These are phyloP conservation scores for Phenganax stokvisi DNA, from an alignment of 92 coral and sea anemone species.

Conservation along the genomic window DNA sequence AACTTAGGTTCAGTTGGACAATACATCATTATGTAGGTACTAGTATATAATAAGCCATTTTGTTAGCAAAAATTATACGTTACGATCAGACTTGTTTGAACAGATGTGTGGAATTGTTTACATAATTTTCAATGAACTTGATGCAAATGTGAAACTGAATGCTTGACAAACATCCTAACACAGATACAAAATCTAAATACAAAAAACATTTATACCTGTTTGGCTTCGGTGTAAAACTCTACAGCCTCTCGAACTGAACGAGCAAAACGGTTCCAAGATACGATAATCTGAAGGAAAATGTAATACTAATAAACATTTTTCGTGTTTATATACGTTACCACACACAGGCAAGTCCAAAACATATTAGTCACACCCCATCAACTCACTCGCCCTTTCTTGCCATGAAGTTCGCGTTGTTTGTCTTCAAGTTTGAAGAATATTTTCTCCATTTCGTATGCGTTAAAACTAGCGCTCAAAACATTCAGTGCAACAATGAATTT, in stretches of 20 bases:
- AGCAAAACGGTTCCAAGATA: slow-evolving; percentile 98
- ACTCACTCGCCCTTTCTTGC: slow-evolving; percentile 96
- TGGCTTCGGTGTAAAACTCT: slow-evolving; percentile 87
- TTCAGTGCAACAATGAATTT: background rate
- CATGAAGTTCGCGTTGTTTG: slow-evolving; percentile 67
- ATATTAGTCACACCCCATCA: background rate
- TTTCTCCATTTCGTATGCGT: slow-evolving; percentile 20
- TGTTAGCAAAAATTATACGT: background rate
- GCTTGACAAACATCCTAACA: background rate
- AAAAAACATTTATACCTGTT: slow-evolving; percentile 59
- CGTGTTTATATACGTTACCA: background rate
- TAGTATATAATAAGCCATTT: background rate
- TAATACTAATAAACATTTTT: background rate
- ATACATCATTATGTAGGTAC: background rate
- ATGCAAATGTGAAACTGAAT: background rate
- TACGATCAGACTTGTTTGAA: background rate
- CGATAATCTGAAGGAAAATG: slow-evolving; percentile 59
- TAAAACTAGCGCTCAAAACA: background rate
- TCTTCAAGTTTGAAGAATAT: slow-evolving; percentile 51
- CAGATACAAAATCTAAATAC: slow-evolving; percentile 20
- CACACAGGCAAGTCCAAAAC: slow-evolving; percentile 3
- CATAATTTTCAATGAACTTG: background rate
- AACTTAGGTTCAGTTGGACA: background rate
- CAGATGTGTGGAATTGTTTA: slow-evolving; percentile 8
- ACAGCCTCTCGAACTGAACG: slow-evolving; percentile 95